Evolutionary conservation across 2,797 vertebrate species (phyloP), one percentile per base, ranked within the genome.

Genomic region (Cyprinella venusta): DNA sequence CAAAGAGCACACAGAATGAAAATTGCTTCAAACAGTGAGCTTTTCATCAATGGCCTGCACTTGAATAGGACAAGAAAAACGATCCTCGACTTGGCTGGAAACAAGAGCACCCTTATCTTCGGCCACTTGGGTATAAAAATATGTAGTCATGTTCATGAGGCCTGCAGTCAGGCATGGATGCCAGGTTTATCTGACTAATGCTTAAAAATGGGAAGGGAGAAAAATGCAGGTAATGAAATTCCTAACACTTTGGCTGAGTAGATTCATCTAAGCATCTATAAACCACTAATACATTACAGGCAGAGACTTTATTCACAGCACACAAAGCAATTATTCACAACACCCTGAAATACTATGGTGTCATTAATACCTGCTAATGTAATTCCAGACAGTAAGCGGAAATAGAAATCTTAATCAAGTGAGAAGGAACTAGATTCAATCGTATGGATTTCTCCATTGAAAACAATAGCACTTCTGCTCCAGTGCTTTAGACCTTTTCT

Each of bases 61-160:
- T 48, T 71, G 30, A 80, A 83, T 4, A 65, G 13, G 45, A 70
- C 52, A 36, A 70, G 26, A 76, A 64, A 77, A 86, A 52, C 42
- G 1, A 84, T 59, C 77, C 33, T 24, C 21, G 10, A 71, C 42
- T 76, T 70, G 42, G 5, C 21, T 71, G 64, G 67, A 42, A 81
- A 70, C 67, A 63, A 81, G 38, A 54, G 56, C 30, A 72, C 79
- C 72, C 40, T 85, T 71, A 85, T 85, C 84, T 81, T 30, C 18
- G 54, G 74, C 45, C 79, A 59, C 72, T 76, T 24, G 38, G 76
- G 71, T 64, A 48, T 76, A 75, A 74, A 75, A 74, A 74, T 65
- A 68, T 36, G 50, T 76, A 19, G 50, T 72, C 72, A 61, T 81
- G 72, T n/a, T 61, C 19, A 38, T 45, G 19, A 70, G 64, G 40